Evolutionary conservation across 2,888 invertebrate species (phyloP).

Genomic region (Heliothis peltigera): DNA sequence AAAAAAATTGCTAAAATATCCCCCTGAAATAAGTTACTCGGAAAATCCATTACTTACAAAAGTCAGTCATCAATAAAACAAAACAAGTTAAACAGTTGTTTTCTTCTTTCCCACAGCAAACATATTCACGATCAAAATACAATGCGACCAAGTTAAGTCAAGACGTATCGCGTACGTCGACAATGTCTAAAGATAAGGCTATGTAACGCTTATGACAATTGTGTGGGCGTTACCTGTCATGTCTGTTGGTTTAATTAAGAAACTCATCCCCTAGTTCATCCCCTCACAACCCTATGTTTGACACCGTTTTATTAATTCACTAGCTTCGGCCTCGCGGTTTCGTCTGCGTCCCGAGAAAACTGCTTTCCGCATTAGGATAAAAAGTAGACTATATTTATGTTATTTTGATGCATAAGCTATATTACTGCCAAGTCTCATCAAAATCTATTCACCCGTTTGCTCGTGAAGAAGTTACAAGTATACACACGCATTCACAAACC

Average conservation of each 20-base stretch:
- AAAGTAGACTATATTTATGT: no score
- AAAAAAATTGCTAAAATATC: no score
- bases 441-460: no score
- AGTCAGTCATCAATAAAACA: not conserved
- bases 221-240: conserved; percentile 80
- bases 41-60: no score
- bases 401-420: no score
- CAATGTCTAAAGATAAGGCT: conserved; percentile 73
- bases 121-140: conserved; percentile 41
- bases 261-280: conserved; percentile 69
- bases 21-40: no score
- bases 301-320: conserved; percentile 51
- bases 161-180: conserved; percentile 47
- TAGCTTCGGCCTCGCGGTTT: no score
- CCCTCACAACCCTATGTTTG: conserved; percentile 61
- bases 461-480: no score
- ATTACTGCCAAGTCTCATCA: no score
- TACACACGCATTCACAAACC: no score
- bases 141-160: conserved; percentile 39
- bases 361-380: no score
- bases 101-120: conserved; percentile 29
- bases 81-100: conserved; percentile 29
- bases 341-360: no score
- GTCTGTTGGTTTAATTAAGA: conserved; percentile 80
- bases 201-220: conserved; percentile 66